Evolutionary conservation across 2,113 vertebrate species (phyloP), one percentile per base, ranked within the genome.

Genomic region (Hepsetus odoe): DNA sequence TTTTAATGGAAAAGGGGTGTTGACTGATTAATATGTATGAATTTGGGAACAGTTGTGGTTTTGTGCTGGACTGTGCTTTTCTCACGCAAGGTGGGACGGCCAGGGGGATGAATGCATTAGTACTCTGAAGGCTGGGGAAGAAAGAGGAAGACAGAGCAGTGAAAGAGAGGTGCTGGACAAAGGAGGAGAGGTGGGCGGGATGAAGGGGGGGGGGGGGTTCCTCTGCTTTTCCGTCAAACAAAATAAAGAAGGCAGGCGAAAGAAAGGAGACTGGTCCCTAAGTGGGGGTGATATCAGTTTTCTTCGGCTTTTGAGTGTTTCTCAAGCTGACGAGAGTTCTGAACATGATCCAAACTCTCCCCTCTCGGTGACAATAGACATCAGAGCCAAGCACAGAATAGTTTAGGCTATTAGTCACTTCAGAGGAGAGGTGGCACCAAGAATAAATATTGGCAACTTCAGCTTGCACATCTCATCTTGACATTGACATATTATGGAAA

Each of bases 21-120:
- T 91, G 86, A 88, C 88, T 89, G 85, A 92, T 94, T 90, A 93
- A 94, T 93, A 94, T 94, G 94, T 93, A 93, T 91, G 92, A 93
- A 88, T 81, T 83, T 79, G 74, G 83, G 88, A 93, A 92, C 90
- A 91, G 91, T 91, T 90, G 84, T 87, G 86, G 88, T 92, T 87
- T 92, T 91, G 90, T 92, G 87, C 87, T 80, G 83, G 0, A 0
- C 42, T 73, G 79, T 67, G 53, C 46, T 91, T 94, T 87, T 93
- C 92, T 92, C 89, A 89, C 83, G 87, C 87, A 92, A 93, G 90
- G 92, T 94, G 85, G 91, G 90, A 89, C 87, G 81, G 81, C 79
- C 76, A 88, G 85, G 87, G 88, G 92, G 91, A 93, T 91, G 93
- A 92, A 93, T 91, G 91, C 67, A 91, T 92, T 93, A 83, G 65